Evolutionary conservation across 1,140 invertebrate genomes (phyloP), one percentile per base, ranked within the genome.

Genomic region (Camponotus pennsylvanicus): DNA sequence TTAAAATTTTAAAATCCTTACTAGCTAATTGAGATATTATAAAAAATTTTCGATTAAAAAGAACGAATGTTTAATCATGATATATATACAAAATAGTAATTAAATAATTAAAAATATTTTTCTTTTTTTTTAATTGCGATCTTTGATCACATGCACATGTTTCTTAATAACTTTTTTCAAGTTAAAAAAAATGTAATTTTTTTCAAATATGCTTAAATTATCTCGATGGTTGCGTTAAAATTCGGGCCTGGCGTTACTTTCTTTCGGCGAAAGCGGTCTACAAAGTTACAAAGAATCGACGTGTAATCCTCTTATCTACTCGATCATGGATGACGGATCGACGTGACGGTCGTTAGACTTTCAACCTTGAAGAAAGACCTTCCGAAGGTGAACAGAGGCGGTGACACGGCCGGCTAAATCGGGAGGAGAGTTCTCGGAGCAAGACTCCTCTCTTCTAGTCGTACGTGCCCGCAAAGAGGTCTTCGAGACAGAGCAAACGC

Each of bases 401-500:
- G 71, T 77, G 80, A 90, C 85, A 84, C 76, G 79, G 55, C 32
- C 76, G 59, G 86, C 87, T 91, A 90, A 87, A 91, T 87, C 89
- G 87, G 87, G 89, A 90, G 32, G 71, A 90, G 89, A 90, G 85
- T 91, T 91, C 90, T 90, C 80, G 71, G 90, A 91, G 90, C 85
- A 90, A 89, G 89, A 89, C 90, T 90, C 63, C 80, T 91, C 80
- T 91, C 88, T 89, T 82, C 89, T 90, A 88, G 89, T 67, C 90
- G 82, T 90, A 90, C 85, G 85, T 67, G 79, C 80, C 85, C 75
- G 89, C 90, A 45, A 90, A 91, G 89, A 88, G 89, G 80, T 78
- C 78, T 90, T 87, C 85, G 90, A 91, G 90, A 90, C 89, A 91
- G 90, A 87, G 71, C 89, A 91, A 91, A 91, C 87, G 75, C 64